phyloP scores from a whole-genome alignment of 2,113 vertebrate genomes.

The Daphoenositta chrysoptera region DNA sequence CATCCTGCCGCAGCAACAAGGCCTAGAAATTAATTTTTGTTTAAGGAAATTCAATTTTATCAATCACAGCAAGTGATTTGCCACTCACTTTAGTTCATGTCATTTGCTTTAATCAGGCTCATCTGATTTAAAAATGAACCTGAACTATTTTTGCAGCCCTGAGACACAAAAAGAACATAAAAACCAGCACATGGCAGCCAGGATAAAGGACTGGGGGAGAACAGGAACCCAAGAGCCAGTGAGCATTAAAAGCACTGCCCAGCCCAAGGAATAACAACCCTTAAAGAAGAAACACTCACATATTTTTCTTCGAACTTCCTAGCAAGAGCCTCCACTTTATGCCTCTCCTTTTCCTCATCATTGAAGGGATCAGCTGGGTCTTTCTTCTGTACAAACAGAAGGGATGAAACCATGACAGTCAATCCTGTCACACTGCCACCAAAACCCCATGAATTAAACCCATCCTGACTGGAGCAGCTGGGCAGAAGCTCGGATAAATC shows the following conservation, averaged over 20 bases:
- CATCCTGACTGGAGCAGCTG: neutral
- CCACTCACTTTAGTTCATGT: neutral
- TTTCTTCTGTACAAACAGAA: conserved; percentile 65
- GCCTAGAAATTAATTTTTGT: neutral
- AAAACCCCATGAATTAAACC: neutral
- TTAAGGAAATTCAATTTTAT: neutral
- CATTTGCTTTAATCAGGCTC: neutral
- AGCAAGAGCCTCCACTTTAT: conserved; percentile 79
- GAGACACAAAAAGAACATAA: neutral
- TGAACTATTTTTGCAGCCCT: neutral
- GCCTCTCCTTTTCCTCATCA: conserved; percentile 75
- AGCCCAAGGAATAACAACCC: neutral
- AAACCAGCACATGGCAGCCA: neutral
- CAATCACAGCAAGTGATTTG: neutral
- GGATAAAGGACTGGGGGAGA: neutral
- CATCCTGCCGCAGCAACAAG: neutral
- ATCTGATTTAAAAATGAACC: neutral
- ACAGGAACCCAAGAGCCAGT: neutral
- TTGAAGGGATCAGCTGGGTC: conserved; percentile 67
- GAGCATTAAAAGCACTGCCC: neutral
- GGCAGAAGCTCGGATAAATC: neutral
- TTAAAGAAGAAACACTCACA: conserved; percentile 66
- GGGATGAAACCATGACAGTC: neutral
- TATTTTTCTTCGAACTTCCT: conserved; percentile 90
- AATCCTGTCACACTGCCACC: neutral